These are phyloP conservation scores for Phaethon lepturus DNA, from an alignment of 2,113 vertebrate genomes.

Conservation along the genomic window DNA sequence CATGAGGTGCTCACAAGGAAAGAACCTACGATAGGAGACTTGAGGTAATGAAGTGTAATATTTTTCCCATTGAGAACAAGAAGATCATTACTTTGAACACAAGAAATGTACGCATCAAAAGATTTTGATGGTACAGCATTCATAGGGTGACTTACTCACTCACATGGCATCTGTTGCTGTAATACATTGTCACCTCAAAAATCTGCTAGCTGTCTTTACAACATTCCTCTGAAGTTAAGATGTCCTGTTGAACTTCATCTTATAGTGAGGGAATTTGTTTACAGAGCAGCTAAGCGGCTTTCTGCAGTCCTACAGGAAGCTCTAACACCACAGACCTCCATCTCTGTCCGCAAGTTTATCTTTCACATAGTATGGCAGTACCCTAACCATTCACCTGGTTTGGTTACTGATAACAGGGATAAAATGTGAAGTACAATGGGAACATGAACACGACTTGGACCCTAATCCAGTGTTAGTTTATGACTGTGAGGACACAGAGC, in stretches of 20 bases:
- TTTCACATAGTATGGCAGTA: accelerated
- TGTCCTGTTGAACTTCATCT: not conserved
- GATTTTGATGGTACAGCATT: not conserved
- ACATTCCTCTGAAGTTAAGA: not conserved
- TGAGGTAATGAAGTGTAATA: not conserved
- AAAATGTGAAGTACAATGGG: not conserved
- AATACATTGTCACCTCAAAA: not conserved
- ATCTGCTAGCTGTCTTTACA: not conserved
- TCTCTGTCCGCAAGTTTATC: not conserved
- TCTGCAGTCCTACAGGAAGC: not conserved
- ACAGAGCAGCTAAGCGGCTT: not conserved
- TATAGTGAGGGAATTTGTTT: not conserved
- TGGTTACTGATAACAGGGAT: not conserved
- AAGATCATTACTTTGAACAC: not conserved
- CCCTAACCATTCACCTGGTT: not conserved
- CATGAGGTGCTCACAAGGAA: not conserved
- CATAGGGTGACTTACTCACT: not conserved
- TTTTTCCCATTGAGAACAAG: not conserved
- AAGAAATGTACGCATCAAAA: not conserved
- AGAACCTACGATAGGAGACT: not conserved
- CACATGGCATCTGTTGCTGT: not conserved
- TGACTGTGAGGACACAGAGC: not conserved
- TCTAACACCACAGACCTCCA: not conserved
- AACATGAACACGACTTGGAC: not conserved
- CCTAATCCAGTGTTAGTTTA: not conserved